Evolutionary conservation across 2,113 vertebrate species (phyloP).

Genomic region (Saimiri boliviensis): DNA sequence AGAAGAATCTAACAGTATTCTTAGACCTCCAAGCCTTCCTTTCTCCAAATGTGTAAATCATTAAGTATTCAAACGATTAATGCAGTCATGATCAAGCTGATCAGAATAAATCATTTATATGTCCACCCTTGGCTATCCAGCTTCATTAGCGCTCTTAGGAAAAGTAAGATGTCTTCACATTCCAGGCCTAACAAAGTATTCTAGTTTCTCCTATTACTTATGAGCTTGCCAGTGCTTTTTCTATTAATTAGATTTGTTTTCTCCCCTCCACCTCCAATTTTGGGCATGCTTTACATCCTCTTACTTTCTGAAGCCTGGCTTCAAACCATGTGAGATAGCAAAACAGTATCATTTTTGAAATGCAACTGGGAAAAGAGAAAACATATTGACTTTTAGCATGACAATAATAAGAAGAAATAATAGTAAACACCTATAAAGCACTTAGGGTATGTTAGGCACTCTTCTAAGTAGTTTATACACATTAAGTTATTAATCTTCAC

Average conservation of each 20-base stretch:
- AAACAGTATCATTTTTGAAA: neutral
- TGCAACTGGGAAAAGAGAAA: neutral
- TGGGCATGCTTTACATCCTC: neutral
- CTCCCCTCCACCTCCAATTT: neutral
- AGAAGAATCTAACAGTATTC: neutral
- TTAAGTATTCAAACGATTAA: conserved; percentile 14
- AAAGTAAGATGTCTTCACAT: conserved; percentile 45
- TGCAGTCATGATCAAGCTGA: neutral
- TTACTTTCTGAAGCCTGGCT: neutral
- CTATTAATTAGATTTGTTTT: neutral
- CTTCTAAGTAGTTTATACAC: neutral
- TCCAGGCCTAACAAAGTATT: neutral
- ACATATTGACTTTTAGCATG: neutral
- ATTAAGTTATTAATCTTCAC: neutral
- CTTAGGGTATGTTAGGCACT: neutral
- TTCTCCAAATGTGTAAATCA: neutral
- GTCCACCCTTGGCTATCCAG: neutral
- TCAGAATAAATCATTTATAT: conserved; percentile 21
- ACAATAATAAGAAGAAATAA: neutral
- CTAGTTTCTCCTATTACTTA: neutral
- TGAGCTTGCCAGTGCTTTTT: neutral
- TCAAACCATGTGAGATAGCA: neutral
- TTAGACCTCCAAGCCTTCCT: neutral
- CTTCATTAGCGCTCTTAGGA: neutral
- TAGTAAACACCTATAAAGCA: neutral